Conservation (phyloP, 2,113 vertebrate species). For the Sinosuthora webbiana region DNA sequence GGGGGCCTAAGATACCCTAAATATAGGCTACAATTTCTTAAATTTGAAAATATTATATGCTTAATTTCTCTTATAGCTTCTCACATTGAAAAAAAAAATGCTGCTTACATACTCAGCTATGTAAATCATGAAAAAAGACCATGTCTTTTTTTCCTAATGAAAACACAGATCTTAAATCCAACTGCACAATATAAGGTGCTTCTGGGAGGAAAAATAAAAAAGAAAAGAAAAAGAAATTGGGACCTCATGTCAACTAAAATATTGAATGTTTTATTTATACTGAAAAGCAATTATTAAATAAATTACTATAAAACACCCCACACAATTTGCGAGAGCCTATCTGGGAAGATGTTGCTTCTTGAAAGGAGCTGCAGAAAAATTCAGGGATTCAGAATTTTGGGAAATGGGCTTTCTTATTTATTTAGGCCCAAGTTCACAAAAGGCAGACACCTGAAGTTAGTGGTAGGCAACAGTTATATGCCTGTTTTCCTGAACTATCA, state of each 20-base stretch:
- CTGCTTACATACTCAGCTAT: not conserved
- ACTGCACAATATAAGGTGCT: not conserved
- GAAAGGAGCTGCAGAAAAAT: not conserved
- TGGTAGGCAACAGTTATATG: not conserved
- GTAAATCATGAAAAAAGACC: not conserved
- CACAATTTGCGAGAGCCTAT: not conserved
- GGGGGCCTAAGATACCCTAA: not conserved
- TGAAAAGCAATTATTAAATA: not conserved
- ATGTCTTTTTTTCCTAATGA: not conserved
- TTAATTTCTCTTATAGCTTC: not conserved
- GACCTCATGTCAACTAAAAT: not conserved
- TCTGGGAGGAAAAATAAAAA: not conserved
- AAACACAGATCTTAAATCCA: not conserved
- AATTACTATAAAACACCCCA: not conserved
- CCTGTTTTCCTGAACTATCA: not conserved
- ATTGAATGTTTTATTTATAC: not conserved
- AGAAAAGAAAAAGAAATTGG: not conserved
- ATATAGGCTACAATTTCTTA: not conserved
- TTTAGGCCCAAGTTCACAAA: not conserved
- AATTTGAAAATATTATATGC: not conserved
- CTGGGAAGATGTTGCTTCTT: not conserved
- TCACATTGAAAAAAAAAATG: not conserved
- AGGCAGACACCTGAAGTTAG: not conserved
- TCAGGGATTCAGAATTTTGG: not conserved
- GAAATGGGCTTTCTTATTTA: not conserved